These are phyloP conservation scores for Idaea dimidiata DNA, from an alignment of 2,888 invertebrate species.

Conservation along the genomic window DNA sequence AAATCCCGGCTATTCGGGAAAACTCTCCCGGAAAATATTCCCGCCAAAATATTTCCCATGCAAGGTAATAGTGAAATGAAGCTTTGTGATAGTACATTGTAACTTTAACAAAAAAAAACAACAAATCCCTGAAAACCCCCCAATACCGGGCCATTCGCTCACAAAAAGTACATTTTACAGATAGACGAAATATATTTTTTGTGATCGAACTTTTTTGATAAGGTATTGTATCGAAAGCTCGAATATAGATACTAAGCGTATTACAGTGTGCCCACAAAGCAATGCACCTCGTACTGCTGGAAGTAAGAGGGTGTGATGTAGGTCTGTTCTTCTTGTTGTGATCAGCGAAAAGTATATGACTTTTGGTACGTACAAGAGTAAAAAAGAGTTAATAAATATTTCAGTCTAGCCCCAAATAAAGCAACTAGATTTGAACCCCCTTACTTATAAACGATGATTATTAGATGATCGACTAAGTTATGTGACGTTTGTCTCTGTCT, in stretches of 20 bases:
- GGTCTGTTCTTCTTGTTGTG: no score
- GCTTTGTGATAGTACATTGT: slow-evolving; percentile 9
- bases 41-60: background rate
- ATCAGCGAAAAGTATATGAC: no score
- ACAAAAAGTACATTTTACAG: slow-evolving; percentile 22
- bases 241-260: slow-evolving; percentile 40
- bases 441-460: no score
- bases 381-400: no score
- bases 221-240: slow-evolving; percentile 35
- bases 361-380: no score
- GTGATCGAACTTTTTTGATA: slow-evolving; percentile 25
- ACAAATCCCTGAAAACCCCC: slow-evolving; percentile 36
- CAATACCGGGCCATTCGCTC: slow-evolving; percentile 23
- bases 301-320: background rate
- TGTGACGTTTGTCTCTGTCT: no score
- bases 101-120: slow-evolving; percentile 30
- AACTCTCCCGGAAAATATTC: background rate
- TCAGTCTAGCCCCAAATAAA: no score
- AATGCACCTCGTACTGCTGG: slow-evolving; percentile 6
- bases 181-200: slow-evolving; percentile 27
- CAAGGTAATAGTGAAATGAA: background rate
- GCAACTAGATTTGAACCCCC: no score
- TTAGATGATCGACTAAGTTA: no score
- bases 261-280: slow-evolving; percentile 38
- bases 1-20: slow-evolving; percentile 1